Evolutionary conservation across 2,797 vertebrate species (phyloP).

Genomic region (Sebastes nivosus): DNA sequence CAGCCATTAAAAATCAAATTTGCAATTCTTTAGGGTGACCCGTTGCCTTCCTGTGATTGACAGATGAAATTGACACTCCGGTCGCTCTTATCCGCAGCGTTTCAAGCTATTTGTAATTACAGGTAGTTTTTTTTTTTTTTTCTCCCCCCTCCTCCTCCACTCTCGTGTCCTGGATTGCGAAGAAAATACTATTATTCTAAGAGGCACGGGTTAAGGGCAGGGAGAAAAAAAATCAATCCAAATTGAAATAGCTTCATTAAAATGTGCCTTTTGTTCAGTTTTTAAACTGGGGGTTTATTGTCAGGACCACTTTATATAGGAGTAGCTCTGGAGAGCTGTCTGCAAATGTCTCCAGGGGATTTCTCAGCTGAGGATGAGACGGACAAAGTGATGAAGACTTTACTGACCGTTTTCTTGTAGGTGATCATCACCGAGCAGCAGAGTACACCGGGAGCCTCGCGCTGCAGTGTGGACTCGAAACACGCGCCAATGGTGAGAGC

Average conservation of each 20-base stretch:
- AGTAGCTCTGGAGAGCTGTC: slow-evolving; percentile 27
- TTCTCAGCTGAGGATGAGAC: slow-evolving; percentile 63
- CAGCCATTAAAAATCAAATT: slow-evolving; percentile 97
- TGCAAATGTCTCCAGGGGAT: slow-evolving; percentile 59
- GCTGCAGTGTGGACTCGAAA: slow-evolving; percentile 83
- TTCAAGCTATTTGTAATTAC: slow-evolving; percentile 98
- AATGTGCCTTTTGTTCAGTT: slow-evolving; percentile 88
- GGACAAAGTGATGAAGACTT: slow-evolving; percentile 72
- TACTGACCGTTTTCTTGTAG: slow-evolving; percentile 77
- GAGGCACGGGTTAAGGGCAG: slow-evolving; percentile 89
- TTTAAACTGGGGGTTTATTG: slow-evolving; percentile 88
- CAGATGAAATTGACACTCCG: slow-evolving; percentile 98
- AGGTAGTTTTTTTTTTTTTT: slow-evolving; percentile 90
- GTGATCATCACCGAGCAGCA: slow-evolving; percentile 83
- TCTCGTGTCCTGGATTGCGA: slow-evolving; percentile 89
- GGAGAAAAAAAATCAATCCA: slow-evolving; percentile 94
- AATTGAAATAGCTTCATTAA: slow-evolving; percentile 97
- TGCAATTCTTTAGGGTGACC: slow-evolving; percentile 96
- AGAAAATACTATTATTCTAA: slow-evolving; percentile 91
- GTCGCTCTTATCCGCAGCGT: slow-evolving; percentile 93
- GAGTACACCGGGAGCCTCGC: slow-evolving; percentile 82
- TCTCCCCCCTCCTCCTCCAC: slow-evolving; percentile 49
- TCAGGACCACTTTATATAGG: slow-evolving; percentile 90
- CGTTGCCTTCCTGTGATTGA: slow-evolving; percentile 91
- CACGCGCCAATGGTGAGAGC: slow-evolving; percentile 91